These are phyloP conservation scores for Thinocorus orbignyianus DNA, from an alignment of 2,113 vertebrate genomes.

Conservation along the genomic window DNA sequence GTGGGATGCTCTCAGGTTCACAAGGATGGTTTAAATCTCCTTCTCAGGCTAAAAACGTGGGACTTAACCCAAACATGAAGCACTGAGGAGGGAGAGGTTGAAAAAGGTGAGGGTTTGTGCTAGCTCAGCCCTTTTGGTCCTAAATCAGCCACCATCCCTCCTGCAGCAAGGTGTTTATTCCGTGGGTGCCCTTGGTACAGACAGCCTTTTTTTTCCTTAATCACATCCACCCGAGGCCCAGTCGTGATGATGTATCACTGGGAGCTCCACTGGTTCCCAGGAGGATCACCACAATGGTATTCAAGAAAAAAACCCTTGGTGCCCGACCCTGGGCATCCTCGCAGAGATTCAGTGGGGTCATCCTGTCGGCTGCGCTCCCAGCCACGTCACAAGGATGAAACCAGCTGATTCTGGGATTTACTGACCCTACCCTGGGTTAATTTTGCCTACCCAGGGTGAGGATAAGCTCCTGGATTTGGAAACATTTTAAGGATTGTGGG, in stretches of 20 bases:
- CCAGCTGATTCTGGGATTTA: neutral
- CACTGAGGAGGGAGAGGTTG: neutral
- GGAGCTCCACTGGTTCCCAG: neutral
- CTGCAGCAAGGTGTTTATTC: neutral
- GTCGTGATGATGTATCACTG: rapidly evolving
- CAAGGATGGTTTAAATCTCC: neutral
- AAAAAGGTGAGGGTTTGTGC: neutral
- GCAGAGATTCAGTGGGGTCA: neutral
- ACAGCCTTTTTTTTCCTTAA: neutral
- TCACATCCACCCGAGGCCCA: neutral
- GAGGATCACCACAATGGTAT: neutral
- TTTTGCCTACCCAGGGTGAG: neutral
- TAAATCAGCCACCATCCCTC: neutral
- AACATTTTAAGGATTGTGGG: conserved; percentile 3
- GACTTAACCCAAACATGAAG: neutral
- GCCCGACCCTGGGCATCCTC: neutral
- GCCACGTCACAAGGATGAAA: neutral
- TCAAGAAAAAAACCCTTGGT: neutral
- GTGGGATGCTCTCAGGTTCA: neutral
- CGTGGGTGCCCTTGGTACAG: neutral
- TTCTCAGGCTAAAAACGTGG: neutral
- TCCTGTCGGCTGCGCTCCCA: neutral
- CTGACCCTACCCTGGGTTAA: conserved; percentile 14
- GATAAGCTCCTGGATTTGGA: conserved; percentile 54
- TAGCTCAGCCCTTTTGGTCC: neutral